Evolutionary conservation across 2,797 vertebrate genomes (phyloP).

Genomic region (Sebastes itinus): DNA sequence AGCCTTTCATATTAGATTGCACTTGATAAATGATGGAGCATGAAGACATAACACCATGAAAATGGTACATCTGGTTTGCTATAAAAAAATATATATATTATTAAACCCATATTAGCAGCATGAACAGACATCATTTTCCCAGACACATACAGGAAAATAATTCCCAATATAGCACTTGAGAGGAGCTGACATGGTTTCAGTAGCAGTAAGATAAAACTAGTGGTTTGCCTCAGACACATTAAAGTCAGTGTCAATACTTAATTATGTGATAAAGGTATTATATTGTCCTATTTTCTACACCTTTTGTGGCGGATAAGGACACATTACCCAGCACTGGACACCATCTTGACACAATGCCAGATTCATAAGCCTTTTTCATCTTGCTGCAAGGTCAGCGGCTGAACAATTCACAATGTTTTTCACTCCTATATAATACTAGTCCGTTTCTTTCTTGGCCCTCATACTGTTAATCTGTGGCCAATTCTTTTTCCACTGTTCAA

Average conservation of each 20-base stretch:
- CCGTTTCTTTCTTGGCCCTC: not conserved
- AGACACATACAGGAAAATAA: not conserved
- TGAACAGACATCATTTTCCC: not conserved
- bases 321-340: constrained; percentile 4
- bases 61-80: not conserved
- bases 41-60: not conserved
- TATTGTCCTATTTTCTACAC: not conserved
- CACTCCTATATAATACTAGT: not conserved
- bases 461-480: not conserved
- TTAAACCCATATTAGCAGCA: not conserved
- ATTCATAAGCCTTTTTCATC: constrained; percentile 34
- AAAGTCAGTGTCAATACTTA: not conserved
- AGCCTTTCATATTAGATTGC: no score
- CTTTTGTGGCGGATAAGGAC: constrained; percentile 20
- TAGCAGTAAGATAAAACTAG: not conserved
- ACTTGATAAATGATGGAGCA: not conserved
- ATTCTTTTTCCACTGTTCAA: not conserved
- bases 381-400: constrained; percentile 16
- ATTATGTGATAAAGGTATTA: not conserved
- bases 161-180: not conserved
- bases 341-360: constrained; percentile 23
- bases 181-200: not conserved
- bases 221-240: not conserved
- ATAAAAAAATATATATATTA: not conserved
- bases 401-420: constrained; percentile 18